phyloP scores from a whole-genome alignment of 2,797 vertebrate species.

The Tangara arthus region DNA sequence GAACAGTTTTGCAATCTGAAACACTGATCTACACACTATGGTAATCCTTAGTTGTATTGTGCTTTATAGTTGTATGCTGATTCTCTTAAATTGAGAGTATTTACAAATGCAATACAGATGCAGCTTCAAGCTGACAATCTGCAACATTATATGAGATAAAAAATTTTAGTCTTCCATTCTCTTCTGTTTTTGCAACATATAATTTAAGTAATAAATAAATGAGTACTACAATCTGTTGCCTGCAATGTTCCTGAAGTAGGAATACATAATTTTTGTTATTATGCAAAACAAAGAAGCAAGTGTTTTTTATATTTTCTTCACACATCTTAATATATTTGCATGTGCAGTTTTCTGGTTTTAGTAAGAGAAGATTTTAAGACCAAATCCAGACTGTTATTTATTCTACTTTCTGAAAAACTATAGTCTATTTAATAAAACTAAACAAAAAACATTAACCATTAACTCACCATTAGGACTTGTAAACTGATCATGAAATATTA shows the following conservation, averaged over 20 bases:
- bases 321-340: background rate
- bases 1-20: background rate
- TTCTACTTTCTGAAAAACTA: background rate
- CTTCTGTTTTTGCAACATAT: background rate
- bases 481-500: background rate
- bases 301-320: background rate
- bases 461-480: background rate
- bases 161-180: background rate
- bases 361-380: background rate
- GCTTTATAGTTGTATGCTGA: background rate
- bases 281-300: background rate
- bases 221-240: background rate
- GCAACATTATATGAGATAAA: background rate
- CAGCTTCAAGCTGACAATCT: background rate
- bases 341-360: background rate
- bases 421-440: background rate
- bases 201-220: background rate
- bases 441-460: background rate
- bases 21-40: background rate
- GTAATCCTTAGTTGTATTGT: background rate
- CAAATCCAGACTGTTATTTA: background rate
- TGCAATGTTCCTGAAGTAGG: accelerated
- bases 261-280: background rate
- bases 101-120: background rate
- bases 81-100: background rate